Evolutionary conservation across 2,888 invertebrate genomes (phyloP), one percentile per base, ranked within the genome.

Genomic region (Ophion ventricosus): DNA sequence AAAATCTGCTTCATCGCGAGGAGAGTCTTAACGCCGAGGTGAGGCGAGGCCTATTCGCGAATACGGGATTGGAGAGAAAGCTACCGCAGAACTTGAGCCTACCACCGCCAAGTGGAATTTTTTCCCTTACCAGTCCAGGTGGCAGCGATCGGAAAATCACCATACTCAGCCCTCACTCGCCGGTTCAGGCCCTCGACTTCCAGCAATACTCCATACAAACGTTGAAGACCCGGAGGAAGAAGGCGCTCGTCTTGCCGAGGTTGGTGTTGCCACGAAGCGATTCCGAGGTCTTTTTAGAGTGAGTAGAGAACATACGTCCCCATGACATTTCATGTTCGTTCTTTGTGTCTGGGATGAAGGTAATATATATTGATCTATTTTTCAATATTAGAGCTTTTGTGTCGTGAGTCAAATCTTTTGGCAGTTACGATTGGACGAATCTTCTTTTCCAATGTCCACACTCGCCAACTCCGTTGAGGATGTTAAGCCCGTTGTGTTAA

Each of bases 131-230:
- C 69, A 94, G 94, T 86, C 94, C 95, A 0, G 94, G 95, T 1
- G 91, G 92, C n/a, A 93, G 93, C 57, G 95, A 95, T 88, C 91
- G 96, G 17, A 95, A 95, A 87, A 95, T 97, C 74, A 97, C 97
- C 59, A 97, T 97, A 82, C 94, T 97, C 82, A 97, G 97, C 88
- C 96, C 97, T 0, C 97, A 96, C 92, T 96, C 96, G 90, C 97
- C 97, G 0, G 95, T 96, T 90, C 96, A 96, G 82, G 94, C 95
- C 4, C 94, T 95, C 0, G 97, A 97, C 88, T 94, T 96, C 87
- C 95, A 95, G 79, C 93, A 95, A 25, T 94, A 94, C 29, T 89
- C 94, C 78, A 91, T 93, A 82, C 93, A 94, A 76, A 95, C 95
- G 20, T 94, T 95, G 87, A 95, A 95, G 88, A 95, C 95, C 43